phyloP scores from a whole-genome alignment of 2,888 invertebrate species.

The Plagiodera versicolora region DNA sequence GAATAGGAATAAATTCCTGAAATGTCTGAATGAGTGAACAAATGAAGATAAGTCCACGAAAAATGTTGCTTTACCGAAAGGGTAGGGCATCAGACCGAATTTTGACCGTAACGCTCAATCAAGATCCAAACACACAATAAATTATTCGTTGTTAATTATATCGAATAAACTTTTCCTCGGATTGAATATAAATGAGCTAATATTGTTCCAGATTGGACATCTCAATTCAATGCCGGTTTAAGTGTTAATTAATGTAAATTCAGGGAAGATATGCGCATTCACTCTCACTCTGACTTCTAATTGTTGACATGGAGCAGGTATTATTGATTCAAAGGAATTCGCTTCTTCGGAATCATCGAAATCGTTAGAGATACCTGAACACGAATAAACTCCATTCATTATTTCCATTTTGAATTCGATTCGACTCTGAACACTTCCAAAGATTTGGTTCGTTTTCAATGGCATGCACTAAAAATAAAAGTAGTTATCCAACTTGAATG shows the following conservation, averaged over 20 bases:
- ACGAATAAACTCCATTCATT: neutral
- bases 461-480: too few relatives aligned
- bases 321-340: neutral
- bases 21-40: neutral
- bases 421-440: too few relatives aligned
- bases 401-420: too few relatives aligned
- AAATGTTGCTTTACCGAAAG: neutral
- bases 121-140: neutral
- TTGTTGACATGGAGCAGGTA: neutral
- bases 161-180: slow-evolving; percentile 34
- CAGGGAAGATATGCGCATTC: slow-evolving; percentile 43
- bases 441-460: too few relatives aligned
- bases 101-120: neutral
- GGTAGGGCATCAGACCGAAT: slow-evolving; percentile 1
- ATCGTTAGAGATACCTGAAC: neutral
- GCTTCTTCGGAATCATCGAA: neutral
- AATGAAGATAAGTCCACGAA: neutral
- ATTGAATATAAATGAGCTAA: slow-evolving; percentile 48
- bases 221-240: slow-evolving; percentile 45
- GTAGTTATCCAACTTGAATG: too few relatives aligned
- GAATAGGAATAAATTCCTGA: too few relatives aligned
- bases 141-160: slow-evolving; percentile 35
- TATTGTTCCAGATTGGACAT: slow-evolving; percentile 40
- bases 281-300: neutral
- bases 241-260: slow-evolving; percentile 52